These are phyloP conservation scores for Nebria brevicollis DNA, from an alignment of 2,888 invertebrate genomes.

Conservation along the genomic window DNA sequence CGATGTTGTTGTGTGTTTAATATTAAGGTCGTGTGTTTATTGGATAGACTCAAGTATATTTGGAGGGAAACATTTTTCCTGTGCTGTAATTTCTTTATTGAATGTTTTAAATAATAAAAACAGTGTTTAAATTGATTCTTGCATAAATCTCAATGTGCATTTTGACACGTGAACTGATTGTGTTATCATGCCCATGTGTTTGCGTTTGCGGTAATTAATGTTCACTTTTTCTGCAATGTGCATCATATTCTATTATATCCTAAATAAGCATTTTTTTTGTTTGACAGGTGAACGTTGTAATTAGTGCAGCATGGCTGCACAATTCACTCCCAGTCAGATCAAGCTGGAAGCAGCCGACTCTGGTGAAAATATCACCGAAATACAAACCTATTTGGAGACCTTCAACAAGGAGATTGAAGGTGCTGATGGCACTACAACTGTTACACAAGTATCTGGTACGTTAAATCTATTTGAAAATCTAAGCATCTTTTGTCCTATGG, in stretches of 20 bases:
- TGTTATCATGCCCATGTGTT: slow-evolving; percentile 10
- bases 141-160: not conserved
- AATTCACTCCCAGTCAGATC: slow-evolving; percentile 56
- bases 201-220: slow-evolving; percentile 8
- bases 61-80: slow-evolving; percentile 39
- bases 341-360: slow-evolving; percentile 63
- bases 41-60: slow-evolving; percentile 35
- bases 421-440: slow-evolving; percentile 61
- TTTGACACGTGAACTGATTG: slow-evolving; percentile 25
- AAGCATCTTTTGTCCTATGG: not conserved
- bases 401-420: slow-evolving; percentile 84
- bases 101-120: not conserved
- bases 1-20: slow-evolving; percentile 5
- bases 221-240: not conserved
- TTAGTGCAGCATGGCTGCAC: slow-evolving; percentile 58
- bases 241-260: not conserved
- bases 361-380: slow-evolving; percentile 70
- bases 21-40: slow-evolving; percentile 40
- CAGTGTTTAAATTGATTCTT: not conserved
- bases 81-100: not conserved
- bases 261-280: not conserved
- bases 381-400: slow-evolving; percentile 83
- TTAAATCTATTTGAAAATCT: slow-evolving; percentile 13
- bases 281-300: slow-evolving; percentile 9
- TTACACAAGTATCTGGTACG: slow-evolving; percentile 63